These are phyloP conservation scores for Calameuta idolon DNA, from an alignment of 2,888 invertebrate species.

Conservation along the genomic window DNA sequence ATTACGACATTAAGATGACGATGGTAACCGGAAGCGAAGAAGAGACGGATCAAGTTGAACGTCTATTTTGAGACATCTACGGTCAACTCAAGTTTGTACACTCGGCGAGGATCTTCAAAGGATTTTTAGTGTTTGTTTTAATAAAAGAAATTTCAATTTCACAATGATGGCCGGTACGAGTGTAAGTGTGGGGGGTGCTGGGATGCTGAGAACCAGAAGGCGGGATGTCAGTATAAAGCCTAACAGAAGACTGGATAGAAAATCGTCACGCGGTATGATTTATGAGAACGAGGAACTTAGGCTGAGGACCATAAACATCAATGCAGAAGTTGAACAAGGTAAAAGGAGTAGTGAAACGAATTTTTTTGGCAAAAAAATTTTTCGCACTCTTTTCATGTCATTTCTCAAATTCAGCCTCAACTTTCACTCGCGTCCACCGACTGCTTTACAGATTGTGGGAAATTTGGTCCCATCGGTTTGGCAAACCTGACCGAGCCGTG, in stretches of 20 bases:
- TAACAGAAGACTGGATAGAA: constrained; percentile 89
- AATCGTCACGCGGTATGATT: constrained; percentile 92
- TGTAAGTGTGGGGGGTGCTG: constrained; percentile 49
- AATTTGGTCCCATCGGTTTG: constrained; percentile 30
- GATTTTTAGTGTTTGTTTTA: background rate
- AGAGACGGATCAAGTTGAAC: background rate
- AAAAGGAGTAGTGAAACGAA: constrained; percentile 46
- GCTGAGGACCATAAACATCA: constrained; percentile 89
- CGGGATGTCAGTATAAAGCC: constrained; percentile 91
- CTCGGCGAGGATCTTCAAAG: background rate
- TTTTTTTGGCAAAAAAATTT: background rate
- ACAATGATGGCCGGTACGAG: constrained; percentile 58
- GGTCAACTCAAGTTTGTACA: background rate
- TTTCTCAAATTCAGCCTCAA: background rate
- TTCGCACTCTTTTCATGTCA: background rate
- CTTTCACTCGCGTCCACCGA: background rate
- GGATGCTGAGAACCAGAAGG: constrained; percentile 87
- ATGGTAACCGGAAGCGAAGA: background rate
- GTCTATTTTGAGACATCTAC: background rate
- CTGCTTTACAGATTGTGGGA: constrained; percentile 13
- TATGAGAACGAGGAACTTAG: constrained; percentile 94
- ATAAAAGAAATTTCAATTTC: constrained; percentile 19
- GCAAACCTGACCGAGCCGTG: constrained; percentile 29
- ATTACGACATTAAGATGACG: background rate
- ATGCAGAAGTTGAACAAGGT: constrained; percentile 93